Evolutionary conservation across 2,797 vertebrate species (phyloP), one percentile per base, ranked within the genome.

Genomic region (Pempheris klunzingeri): DNA sequence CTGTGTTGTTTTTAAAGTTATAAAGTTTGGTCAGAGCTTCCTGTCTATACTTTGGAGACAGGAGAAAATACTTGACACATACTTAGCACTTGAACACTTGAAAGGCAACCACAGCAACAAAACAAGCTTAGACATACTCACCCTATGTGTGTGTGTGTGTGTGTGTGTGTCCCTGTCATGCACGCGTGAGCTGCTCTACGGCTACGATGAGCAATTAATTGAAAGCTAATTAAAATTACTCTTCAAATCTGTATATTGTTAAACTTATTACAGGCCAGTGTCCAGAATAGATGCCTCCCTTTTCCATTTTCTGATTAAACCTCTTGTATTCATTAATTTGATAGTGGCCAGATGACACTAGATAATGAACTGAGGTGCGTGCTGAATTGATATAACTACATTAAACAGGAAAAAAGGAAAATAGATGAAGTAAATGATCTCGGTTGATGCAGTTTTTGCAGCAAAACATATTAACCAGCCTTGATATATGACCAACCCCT

Each of bases 171-270:
- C 28, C 7, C 12, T 22, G 10, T n/a, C 1, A 2, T 72, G 57
- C 15, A 12, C 32, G 54, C 60, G 17, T 74, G 41, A 49, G 36
- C 62, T 32, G 52, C 68, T 75, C 74, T 11, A 9, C 68, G 55
- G 61, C 65, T 47, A 60, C 13, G 2, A 76, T 71, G 72, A 80
- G 60, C 62, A 91, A 71, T 86, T 90, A 79, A 87, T 66, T 73
- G 59, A 75, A 88, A 87, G 76, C 72, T 86, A 90, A 93, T 92
- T 87, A 89, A 90, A 91, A 74, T 73, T n/a, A 44, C 65, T 78
- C 72, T 70, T 80, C 62, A 82, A 81, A 79, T 81, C 50, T 57
- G 62, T 74, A 58, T 67, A 68, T 52, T 78, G 74, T 82, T 76
- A 46, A 74, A 75, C 65, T 26, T 82, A 82, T 86, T 80, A 74